Evolutionary conservation across 2,113 vertebrate species (phyloP).

Genomic region (Porphyrio hochstetteri): DNA sequence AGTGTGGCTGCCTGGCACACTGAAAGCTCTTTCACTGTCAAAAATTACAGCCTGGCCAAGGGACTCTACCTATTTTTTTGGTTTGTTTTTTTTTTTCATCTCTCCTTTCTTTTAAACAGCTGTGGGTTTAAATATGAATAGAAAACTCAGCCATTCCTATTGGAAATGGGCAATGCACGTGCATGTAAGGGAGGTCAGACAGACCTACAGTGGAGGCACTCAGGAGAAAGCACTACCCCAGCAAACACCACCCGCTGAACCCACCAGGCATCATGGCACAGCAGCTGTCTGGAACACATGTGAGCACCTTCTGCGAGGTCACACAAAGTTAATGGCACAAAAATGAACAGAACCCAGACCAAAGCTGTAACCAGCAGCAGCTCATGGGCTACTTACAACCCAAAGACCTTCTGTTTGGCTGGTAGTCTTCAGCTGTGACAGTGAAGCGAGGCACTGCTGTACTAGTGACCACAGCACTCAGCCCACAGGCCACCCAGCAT

Average conservation of each 20-base stretch:
- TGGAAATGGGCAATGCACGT: accelerated
- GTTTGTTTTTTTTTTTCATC: neutral
- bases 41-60: neutral
- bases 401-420: neutral
- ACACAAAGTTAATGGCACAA: neutral
- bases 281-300: neutral
- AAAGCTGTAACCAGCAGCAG: neutral
- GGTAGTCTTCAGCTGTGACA: neutral
- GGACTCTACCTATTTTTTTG: neutral
- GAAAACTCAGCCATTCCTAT: neutral
- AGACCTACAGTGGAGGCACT: neutral
- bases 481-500: neutral
- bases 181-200: neutral
- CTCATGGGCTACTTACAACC: neutral
- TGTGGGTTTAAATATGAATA: neutral
- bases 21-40: neutral
- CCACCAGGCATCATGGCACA: accelerated
- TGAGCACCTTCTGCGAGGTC: neutral
- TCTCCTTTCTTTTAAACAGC: neutral
- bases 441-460: neutral
- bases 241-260: neutral
- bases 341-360: neutral
- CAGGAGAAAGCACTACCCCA: neutral
- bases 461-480: neutral
- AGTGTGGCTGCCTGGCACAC: neutral